Conservation (phyloP, 1,140 invertebrate species). For the Geopemphigus sp. region DNA sequence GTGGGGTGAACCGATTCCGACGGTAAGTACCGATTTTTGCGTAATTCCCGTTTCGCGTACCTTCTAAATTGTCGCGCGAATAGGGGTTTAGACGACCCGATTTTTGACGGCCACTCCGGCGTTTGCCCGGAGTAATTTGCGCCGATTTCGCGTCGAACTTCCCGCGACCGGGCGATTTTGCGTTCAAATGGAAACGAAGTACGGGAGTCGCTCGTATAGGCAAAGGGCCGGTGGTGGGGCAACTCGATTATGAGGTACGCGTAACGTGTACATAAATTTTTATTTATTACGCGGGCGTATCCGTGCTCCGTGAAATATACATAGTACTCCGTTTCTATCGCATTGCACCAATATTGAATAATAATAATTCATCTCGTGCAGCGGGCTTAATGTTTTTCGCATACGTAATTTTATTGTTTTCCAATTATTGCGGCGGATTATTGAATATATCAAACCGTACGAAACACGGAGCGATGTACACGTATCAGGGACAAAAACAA, state of each 20-base stretch:
- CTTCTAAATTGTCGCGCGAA: too few relatives aligned
- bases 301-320: too few relatives aligned
- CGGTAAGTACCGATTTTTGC: too few relatives aligned
- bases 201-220: not conserved
- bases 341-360: slow-evolving; percentile 32
- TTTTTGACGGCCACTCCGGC: too few relatives aligned
- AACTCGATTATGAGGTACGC: not conserved
- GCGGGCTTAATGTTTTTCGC: not conserved
- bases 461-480: not conserved
- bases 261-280: not conserved
- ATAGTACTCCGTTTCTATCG: not conserved
- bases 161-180: not conserved
- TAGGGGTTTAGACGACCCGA: too few relatives aligned
- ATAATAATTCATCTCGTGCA: not conserved
- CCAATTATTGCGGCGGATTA: not conserved
- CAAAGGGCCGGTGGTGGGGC: too few relatives aligned
- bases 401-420: not conserved
- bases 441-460: not conserved
- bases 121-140: too few relatives aligned
- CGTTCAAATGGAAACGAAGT: not conserved
- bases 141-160: too few relatives aligned
- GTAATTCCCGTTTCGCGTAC: too few relatives aligned
- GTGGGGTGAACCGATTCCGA: too few relatives aligned
- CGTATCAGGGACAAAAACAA: too few relatives aligned
- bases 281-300: too few relatives aligned